Base-by-base conservation (phyloP, 2,797 vertebrate genomes). In the Sebastes diaconus region DNA sequence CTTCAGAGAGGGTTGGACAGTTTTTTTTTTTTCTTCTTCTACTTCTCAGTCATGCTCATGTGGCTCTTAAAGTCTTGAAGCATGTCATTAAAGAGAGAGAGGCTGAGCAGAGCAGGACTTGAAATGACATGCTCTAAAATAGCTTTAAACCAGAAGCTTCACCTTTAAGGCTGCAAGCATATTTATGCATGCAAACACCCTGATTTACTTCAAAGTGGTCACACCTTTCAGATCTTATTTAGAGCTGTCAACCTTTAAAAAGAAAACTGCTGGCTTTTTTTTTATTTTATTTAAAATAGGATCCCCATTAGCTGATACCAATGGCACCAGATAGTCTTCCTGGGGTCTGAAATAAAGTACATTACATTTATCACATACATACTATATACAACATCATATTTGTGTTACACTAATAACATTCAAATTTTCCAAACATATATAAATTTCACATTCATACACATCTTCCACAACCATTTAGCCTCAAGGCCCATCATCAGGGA, bases 1-100 rank as follows among this genome's bases (percentile, higher is more conserved):
- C 92, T 95, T 93, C 90, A 55, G 89, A 94, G 92, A 39, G 93
- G 94, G 94, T 79, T 90, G 94, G 93, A 87, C 91, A 22, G 11
- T 4, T 66, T 81, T 78, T 88, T 85, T 69, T 69, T 64, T 34
- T 39, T 36, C 78, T 79, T 77, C 75, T 80, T 32, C 71, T 73
- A 4, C 75, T 66, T 46, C 81, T 83, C 75, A 84, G 86, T 73
- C 81, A 34, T 65, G 71, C 86, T 87, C 89, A 16, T 91, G 89
- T 71, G 78, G 85, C 81, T 92, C 77, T 34, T 71, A 8, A 14
- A 79, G 81, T 72, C 79, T 66, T 73, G 68, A 88, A 94, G 67
- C 90, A 69, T 94, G 90, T 94, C 87, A 94, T 95, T 95, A 95
- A 70, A 39, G 36, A 39, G 79, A 78, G 58, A 78, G 58, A 36